Percentiles rank a stretch among this genome's conserved stretches.
Conservation (phyloP, 2,797 vertebrate genomes). For the Myotis planiceps region DNA sequence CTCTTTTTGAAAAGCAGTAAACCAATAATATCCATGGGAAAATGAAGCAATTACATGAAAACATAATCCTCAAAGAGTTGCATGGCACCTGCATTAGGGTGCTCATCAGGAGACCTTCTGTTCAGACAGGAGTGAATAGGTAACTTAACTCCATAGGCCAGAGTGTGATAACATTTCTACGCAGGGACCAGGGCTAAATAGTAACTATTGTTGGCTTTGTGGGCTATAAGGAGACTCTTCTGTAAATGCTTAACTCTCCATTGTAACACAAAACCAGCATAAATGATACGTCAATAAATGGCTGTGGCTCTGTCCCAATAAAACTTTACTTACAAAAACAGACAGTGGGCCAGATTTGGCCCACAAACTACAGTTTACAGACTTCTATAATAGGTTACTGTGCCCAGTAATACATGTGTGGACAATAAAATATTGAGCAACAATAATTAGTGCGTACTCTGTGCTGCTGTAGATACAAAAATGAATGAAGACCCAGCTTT, state of each 20-base stretch:
- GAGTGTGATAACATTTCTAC: not conserved
- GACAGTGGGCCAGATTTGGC: not conserved
- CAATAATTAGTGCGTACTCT: not conserved
- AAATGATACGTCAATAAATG: not conserved
- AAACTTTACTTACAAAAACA: conserved; percentile 42
- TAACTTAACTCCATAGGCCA: not conserved
- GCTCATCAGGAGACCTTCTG: not conserved
- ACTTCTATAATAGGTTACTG: not conserved
- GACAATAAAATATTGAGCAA: not conserved
- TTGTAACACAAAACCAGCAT: not conserved
- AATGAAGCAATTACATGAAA: not conserved
- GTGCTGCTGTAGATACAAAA: not conserved
- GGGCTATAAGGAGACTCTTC: not conserved
- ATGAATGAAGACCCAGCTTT: not conserved
- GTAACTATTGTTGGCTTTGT: not conserved
- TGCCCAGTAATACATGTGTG: not conserved
- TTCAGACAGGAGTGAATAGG: not conserved
- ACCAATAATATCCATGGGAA: not conserved
- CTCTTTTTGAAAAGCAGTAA: not conserved
- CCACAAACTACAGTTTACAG: not conserved
- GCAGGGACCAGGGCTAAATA: not conserved
- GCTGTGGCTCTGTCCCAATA: not conserved
- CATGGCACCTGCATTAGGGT: not conserved
- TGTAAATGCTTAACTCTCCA: not conserved
- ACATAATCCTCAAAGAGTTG: not conserved